Conservation (phyloP, 2,113 vertebrate species). For the Holacanthus passer region DNA sequence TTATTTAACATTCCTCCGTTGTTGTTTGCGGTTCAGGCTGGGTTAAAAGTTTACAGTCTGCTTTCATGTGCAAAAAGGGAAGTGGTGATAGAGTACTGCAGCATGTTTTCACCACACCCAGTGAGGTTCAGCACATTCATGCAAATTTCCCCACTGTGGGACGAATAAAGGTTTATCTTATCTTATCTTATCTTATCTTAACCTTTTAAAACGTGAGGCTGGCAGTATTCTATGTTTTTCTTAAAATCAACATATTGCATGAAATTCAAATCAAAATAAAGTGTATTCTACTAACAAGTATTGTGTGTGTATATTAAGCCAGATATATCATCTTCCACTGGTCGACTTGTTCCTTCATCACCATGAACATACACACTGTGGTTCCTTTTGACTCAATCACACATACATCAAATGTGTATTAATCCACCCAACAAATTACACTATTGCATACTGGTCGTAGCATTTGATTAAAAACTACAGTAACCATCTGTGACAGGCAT, state of each 20-base stretch:
- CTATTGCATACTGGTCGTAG: background rate
- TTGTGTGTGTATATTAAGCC: no score
- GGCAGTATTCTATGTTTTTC: background rate
- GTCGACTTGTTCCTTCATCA: background rate
- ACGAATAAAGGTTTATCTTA: no score
- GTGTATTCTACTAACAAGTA: no score
- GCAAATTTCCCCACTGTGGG: no score
- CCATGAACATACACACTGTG: background rate
- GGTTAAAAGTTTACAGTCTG: no score
- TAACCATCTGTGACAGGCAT: background rate
- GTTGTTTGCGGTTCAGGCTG: background rate
- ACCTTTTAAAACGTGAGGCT: background rate
- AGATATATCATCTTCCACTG: background rate
- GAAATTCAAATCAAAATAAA: no score
- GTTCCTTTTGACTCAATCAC: background rate
- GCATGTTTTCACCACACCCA: background rate
- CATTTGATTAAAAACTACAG: background rate
- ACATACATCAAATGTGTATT: background rate
- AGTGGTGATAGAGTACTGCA: background rate
- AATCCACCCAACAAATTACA: background rate
- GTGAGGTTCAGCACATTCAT: background rate
- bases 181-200: no score
- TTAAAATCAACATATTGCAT: no score
- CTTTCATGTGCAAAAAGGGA: background rate
- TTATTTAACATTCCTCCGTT: no score